phyloP scores from a whole-genome alignment of 1,140 invertebrate genomes.

The Tetramorium simillimum region DNA sequence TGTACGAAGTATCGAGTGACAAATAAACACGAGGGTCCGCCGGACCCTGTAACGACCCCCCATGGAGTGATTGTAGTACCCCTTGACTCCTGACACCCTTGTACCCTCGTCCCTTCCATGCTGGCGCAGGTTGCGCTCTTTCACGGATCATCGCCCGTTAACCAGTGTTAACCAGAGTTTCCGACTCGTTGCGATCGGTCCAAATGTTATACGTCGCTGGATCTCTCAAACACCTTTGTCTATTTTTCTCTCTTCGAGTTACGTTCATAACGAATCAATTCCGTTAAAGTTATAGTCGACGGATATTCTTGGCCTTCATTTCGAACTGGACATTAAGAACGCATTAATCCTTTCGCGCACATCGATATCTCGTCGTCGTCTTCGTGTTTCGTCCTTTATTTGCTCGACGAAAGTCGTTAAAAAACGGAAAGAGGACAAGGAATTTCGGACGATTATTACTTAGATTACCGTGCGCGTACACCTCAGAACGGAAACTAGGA shows the following conservation, averaged over 20 bases:
- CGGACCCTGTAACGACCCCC: slow-evolving; percentile 76
- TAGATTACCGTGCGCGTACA: background rate
- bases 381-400: background rate
- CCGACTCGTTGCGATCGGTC: slow-evolving; percentile 60
- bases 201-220: slow-evolving; percentile 52
- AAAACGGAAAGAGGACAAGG: background rate
- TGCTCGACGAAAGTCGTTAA: slow-evolving; percentile 19
- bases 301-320: background rate
- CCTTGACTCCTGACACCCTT: slow-evolving; percentile 43
- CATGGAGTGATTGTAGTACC: slow-evolving; percentile 76
- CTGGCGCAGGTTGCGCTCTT: slow-evolving; percentile 77
- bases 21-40: slow-evolving; percentile 76
- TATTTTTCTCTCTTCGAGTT: background rate
- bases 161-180: slow-evolving; percentile 69
- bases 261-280: background rate
- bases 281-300: background rate
- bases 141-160: slow-evolving; percentile 79
- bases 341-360: background rate
- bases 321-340: background rate
- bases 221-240: background rate
- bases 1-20: slow-evolving; percentile 76
- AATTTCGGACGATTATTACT: slow-evolving; percentile 23
- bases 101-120: background rate
- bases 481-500: slow-evolving; percentile 36
- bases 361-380: background rate